phyloP scores from a whole-genome alignment of 2,113 vertebrate species.

The Eudyptes chrysolophus region DNA sequence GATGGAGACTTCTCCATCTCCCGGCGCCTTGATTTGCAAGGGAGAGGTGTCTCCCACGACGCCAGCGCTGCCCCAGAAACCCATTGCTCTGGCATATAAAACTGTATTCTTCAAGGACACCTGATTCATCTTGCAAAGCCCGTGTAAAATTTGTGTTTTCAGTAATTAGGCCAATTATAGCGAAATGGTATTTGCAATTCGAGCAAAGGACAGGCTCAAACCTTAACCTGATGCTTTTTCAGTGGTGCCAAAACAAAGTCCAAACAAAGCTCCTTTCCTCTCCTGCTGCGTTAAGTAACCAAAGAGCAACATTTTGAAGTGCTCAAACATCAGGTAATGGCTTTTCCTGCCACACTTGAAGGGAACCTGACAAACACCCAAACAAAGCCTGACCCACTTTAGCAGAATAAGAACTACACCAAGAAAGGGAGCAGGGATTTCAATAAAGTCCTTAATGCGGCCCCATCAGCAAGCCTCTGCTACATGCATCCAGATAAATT shows the following conservation, averaged over 20 bases:
- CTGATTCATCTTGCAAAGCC: not conserved
- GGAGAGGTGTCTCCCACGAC: accelerated
- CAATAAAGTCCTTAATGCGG: not conserved
- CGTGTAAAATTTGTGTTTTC: not conserved
- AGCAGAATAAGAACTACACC: not conserved
- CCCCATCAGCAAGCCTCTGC: not conserved
- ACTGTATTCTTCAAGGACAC: not conserved
- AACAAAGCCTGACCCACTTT: slow-evolving; percentile 46
- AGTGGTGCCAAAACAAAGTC: not conserved
- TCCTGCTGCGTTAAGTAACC: not conserved
- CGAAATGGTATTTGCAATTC: not conserved
- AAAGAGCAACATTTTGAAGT: not conserved
- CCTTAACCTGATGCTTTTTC: not conserved
- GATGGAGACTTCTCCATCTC: not conserved
- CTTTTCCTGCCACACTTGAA: not conserved
- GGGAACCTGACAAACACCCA: not conserved
- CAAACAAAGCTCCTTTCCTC: not conserved
- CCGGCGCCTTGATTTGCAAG: not conserved
- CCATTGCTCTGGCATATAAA: not conserved
- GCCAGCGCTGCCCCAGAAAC: not conserved
- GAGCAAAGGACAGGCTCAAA: not conserved
- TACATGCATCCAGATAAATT: not conserved
- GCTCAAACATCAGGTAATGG: not conserved
- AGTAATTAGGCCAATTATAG: slow-evolving; percentile 10
- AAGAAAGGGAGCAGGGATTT: not conserved